A percentile compares a stretch with the other conserved stretches of the same genome.
These are phyloP conservation scores for Synergus gifuensis DNA, from an alignment of 2,888 invertebrate genomes.

Conservation along the genomic window DNA sequence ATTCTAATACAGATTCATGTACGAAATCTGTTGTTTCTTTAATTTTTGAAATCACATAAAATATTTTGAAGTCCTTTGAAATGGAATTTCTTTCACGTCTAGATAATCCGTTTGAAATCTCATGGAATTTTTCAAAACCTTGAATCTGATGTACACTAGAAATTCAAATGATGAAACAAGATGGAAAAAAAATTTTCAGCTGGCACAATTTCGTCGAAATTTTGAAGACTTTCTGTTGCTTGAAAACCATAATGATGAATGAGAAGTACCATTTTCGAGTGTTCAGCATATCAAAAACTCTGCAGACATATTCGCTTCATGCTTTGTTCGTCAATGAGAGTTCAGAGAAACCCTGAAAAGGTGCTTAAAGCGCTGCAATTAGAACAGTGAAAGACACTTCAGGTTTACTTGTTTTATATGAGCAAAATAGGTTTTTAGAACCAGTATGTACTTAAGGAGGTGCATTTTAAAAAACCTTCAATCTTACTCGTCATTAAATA, in stretches of 20 bases:
- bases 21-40: no score
- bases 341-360: conserved; percentile 29
- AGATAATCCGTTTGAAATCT: no score
- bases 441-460: background rate
- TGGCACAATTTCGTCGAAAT: background rate
- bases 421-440: background rate
- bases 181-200: no score
- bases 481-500: no score
- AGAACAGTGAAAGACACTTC: conserved; percentile 31
- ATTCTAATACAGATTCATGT: no score
- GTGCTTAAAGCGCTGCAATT: conserved; percentile 42
- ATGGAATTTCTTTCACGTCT: no score
- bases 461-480: background rate
- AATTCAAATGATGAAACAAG: no score
- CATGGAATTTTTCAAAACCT: no score
- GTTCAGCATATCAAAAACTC: background rate
- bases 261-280: background rate
- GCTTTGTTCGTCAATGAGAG: conserved; percentile 41
- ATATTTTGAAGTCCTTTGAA: no score
- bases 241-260: background rate
- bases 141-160: no score
- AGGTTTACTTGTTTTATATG: conserved; percentile 24
- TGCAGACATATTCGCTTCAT: background rate
- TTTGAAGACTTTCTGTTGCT: background rate
- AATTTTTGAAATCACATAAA: no score